Evolutionary conservation across 1,140 invertebrate species (phyloP).

Genomic region (Meteorus sp.): DNA sequence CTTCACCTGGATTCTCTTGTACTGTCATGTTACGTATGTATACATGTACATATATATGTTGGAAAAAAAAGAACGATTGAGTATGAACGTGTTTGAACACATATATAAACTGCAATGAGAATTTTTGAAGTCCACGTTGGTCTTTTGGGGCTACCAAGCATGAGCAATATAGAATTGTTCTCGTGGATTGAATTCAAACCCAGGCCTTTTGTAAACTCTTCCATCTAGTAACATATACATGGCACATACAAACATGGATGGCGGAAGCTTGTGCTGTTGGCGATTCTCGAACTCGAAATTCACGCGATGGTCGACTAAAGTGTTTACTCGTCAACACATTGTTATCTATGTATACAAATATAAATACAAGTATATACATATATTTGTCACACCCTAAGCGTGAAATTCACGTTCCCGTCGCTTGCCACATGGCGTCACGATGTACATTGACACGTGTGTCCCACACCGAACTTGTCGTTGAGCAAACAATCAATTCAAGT

Average conservation of each 20-base stretch:
- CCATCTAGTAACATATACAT: no score
- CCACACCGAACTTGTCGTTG: slow-evolving; percentile 41
- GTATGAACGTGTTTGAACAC: no score
- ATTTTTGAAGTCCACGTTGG: no score
- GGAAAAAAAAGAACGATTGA: no score
- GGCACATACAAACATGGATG: no score
- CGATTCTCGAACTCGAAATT: not conserved
- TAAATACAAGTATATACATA: not conserved
- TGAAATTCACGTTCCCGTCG: slow-evolving; percentile 37
- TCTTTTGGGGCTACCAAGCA: slow-evolving; percentile 2
- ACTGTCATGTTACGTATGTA: no score
- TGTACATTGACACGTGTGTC: slow-evolving; percentile 40
- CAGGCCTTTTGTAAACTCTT: no score
- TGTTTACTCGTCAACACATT: slow-evolving; percentile 6
- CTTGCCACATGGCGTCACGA: slow-evolving; percentile 42
- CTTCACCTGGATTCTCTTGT: no score
- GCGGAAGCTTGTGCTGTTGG: no score
- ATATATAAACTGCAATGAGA: no score
- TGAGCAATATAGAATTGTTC: slow-evolving; percentile 14
- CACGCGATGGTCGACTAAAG: not conserved
- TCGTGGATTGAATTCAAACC: not conserved
- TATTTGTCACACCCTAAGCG: slow-evolving; percentile 16
- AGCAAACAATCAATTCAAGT: slow-evolving; percentile 47
- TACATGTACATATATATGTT: no score
- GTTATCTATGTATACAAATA: not conserved